Percentiles rank a stretch among this genome's conserved stretches.
Conservation (phyloP, 92 coral and sea anemone species). For the Zoanthus sansibaricus region DNA sequence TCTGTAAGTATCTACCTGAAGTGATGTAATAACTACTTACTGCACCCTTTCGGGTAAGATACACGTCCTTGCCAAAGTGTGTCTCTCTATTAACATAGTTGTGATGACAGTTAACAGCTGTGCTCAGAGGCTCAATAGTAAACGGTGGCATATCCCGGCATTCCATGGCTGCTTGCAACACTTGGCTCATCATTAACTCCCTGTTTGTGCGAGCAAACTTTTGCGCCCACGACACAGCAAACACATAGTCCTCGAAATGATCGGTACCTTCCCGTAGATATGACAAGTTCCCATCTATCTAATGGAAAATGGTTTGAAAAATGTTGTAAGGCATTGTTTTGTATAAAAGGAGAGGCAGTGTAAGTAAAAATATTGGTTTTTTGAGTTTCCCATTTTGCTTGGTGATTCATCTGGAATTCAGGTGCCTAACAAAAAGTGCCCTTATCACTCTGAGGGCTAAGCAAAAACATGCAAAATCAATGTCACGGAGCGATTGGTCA, state of each 20-base stretch:
- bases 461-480: too few species aligned
- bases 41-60: constrained; percentile 85
- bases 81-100: constrained; percentile 80
- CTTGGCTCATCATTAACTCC: constrained; percentile 76
- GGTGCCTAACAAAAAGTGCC: too few species aligned
- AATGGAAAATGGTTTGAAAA: not conserved
- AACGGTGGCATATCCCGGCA: constrained; percentile 74
- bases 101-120: constrained; percentile 91
- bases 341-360: too few species aligned
- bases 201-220: constrained; percentile 79
- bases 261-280: constrained; percentile 78
- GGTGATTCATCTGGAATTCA: too few species aligned
- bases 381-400: too few species aligned
- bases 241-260: constrained; percentile 77
- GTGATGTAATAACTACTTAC: constrained; percentile 39
- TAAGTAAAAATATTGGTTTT: too few species aligned
- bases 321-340: not conserved
- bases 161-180: constrained; percentile 66
- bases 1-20: not conserved
- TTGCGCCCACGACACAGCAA: constrained; percentile 88
- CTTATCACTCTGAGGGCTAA: too few species aligned
- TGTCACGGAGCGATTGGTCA: too few species aligned
- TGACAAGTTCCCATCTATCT: constrained; percentile 78
- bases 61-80: constrained; percentile 82
- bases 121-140: constrained; percentile 60